A percentile compares a stretch with the other conserved stretches of the same genome.
phyloP scores from a whole-genome alignment of 1,140 invertebrate genomes.

The Neodiprion lecontei region DNA sequence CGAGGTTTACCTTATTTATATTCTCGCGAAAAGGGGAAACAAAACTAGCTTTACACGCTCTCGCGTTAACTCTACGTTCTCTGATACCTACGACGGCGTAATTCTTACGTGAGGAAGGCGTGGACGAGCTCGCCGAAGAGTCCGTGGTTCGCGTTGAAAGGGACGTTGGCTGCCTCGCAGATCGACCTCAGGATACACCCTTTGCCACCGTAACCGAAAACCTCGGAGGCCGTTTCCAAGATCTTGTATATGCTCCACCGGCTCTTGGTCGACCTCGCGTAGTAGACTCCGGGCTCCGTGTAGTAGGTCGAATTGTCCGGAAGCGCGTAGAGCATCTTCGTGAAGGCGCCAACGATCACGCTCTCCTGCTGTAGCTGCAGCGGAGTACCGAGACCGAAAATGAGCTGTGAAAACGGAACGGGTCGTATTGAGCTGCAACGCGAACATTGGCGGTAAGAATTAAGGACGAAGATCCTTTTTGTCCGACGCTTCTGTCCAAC shows the following conservation, averaged over 20 bases:
- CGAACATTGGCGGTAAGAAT: not conserved
- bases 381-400: conserved; percentile 71
- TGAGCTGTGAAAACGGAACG: conserved; percentile 60
- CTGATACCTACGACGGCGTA: too few relatives aligned
- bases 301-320: conserved; percentile 68
- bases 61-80: too few relatives aligned
- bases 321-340: conserved; percentile 68
- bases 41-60: not conserved
- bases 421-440: not conserved
- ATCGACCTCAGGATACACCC: conserved; percentile 57
- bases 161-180: conserved; percentile 56
- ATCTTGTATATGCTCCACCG: conserved; percentile 58
- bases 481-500: too few relatives aligned
- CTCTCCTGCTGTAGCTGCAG: conserved; percentile 68
- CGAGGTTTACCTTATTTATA: too few relatives aligned
- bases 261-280: conserved; percentile 54
- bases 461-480: not conserved
- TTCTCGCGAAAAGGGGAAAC: not conserved
- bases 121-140: conserved; percentile 60
- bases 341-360: conserved; percentile 69
- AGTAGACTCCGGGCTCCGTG: conserved; percentile 65
- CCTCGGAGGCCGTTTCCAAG: conserved; percentile 41
- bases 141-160: conserved; percentile 55
- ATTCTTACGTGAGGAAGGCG: conserved; percentile 55
- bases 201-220: conserved; percentile 54